phyloP scores from a whole-genome alignment of 2,797 vertebrate genomes.

The Scomberomorus guttatus region DNA sequence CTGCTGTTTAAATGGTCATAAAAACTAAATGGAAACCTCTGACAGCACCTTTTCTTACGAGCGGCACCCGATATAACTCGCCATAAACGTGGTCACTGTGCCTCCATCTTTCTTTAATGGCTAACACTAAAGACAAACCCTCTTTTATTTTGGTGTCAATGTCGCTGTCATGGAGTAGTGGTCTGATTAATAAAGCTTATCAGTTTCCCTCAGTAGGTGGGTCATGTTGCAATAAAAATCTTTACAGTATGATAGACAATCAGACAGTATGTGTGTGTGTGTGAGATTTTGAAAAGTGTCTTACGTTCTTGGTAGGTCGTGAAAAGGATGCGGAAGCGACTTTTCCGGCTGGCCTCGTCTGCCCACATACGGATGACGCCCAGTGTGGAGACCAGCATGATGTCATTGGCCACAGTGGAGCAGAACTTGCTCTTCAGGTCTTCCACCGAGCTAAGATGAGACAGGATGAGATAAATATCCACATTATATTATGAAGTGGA shows the following conservation, averaged over 20 bases:
- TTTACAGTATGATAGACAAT: constrained; percentile 14
- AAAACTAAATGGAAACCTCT: constrained; percentile 70
- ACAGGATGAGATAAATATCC: constrained; percentile 32
- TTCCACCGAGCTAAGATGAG: constrained; percentile 89
- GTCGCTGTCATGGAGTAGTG: not conserved
- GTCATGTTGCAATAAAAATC: constrained; percentile 30
- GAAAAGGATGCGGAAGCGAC: constrained; percentile 97
- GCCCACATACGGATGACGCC: constrained; percentile 99
- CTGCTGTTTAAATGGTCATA: constrained; percentile 64
- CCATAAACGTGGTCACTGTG: constrained; percentile 50
- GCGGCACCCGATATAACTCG: constrained; percentile 4
- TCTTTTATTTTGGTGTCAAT: constrained; percentile 49
- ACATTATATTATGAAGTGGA: constrained; percentile 17
- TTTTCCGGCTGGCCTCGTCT: constrained; percentile 95
- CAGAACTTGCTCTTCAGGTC: constrained; percentile 98
- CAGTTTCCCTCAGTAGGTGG: not conserved
- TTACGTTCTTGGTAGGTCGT: constrained; percentile 99
- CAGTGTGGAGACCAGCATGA: constrained; percentile 94
- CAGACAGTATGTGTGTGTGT: not conserved
- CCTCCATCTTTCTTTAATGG: constrained; percentile 44
- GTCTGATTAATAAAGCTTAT: constrained; percentile 34
- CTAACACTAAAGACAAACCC: constrained; percentile 30
- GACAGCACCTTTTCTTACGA: constrained; percentile 48
- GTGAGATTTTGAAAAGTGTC: constrained; percentile 50
- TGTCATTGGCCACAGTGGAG: constrained; percentile 98